Conservation (phyloP, 1,140 invertebrate genomes). For the Planococcus citri region DNA sequence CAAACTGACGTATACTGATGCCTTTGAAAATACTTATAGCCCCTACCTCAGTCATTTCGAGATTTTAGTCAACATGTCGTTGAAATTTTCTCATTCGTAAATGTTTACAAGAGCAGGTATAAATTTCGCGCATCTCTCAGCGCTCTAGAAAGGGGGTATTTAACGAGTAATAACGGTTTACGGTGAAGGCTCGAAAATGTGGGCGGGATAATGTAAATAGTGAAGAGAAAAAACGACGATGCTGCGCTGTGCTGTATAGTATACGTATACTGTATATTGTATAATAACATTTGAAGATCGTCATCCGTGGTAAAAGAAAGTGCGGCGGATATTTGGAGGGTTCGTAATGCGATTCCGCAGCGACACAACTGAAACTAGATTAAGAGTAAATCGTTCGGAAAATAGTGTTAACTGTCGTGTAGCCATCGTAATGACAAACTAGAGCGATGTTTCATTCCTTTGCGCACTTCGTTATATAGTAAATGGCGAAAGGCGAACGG, state of each 20-base stretch:
- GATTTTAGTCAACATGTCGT: too few species aligned
- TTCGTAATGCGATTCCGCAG: not conserved
- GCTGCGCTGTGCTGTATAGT: not conserved
- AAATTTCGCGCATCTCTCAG: not conserved
- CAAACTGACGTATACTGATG: too few species aligned
- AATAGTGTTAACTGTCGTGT: slow-evolving; percentile 20
- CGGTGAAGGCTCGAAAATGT: not conserved
- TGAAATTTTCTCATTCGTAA: too few species aligned
- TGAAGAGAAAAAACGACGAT: too few species aligned
- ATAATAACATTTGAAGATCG: slow-evolving; percentile 6
- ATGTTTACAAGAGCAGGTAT: not conserved
- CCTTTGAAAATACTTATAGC: too few species aligned
- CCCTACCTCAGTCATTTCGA: too few species aligned
- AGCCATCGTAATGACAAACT: slow-evolving; percentile 18
- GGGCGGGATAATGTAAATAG: not conserved
- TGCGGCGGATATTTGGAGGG: not conserved
- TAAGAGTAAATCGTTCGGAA: slow-evolving; percentile 17
- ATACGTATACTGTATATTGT: too few species aligned
- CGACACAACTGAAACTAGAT: slow-evolving; percentile 18
- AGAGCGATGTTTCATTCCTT: slow-evolving; percentile 18
- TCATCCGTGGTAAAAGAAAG: slow-evolving; percentile 2
- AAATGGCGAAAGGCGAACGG: not conserved
- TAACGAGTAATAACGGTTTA: not conserved
- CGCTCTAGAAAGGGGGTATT: not conserved
- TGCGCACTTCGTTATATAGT: not conserved